Conservation (phyloP, 2,113 vertebrate species). For the Ornithorhynchus anatinus region DNA sequence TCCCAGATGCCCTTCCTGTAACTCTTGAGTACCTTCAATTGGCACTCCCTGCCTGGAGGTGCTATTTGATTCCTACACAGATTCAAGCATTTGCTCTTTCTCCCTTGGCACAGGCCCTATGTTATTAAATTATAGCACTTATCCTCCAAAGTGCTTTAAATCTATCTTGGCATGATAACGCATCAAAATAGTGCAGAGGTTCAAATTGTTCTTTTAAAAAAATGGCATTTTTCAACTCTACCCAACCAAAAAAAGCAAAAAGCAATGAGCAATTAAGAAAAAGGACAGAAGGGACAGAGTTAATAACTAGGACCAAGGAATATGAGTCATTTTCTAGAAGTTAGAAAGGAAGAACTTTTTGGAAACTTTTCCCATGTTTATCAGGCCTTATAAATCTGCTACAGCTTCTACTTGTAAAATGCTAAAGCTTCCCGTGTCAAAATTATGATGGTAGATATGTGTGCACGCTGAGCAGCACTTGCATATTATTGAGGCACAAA, state of each 20-base stretch:
- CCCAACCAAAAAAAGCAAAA: constrained; percentile 29
- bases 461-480: too few species aligned
- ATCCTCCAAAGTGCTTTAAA: not conserved
- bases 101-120: not conserved
- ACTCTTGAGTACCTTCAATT: not conserved
- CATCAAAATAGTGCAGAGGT: constrained; percentile 7
- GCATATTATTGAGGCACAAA: too few species aligned
- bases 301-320: too few species aligned
- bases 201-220: constrained; percentile 30
- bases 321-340: constrained; percentile 25
- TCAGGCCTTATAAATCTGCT: too few species aligned
- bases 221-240: constrained; percentile 35
- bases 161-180: not conserved
- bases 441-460: too few species aligned
- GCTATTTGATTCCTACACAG: constrained; percentile 20
- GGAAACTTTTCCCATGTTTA: too few species aligned
- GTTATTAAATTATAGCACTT: constrained; percentile 27
- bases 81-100: not conserved
- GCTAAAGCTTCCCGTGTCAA: too few species aligned
- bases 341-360: not conserved
- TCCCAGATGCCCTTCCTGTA: constrained; percentile 22
- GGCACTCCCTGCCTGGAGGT: constrained; percentile 1
- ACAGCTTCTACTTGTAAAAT: too few species aligned
- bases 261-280: not conserved
- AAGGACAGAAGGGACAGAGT: too few species aligned